Evolutionary conservation across 2,113 vertebrate genomes (phyloP), one percentile per base, ranked within the genome.

Genomic region (Chionodraco myersi): DNA sequence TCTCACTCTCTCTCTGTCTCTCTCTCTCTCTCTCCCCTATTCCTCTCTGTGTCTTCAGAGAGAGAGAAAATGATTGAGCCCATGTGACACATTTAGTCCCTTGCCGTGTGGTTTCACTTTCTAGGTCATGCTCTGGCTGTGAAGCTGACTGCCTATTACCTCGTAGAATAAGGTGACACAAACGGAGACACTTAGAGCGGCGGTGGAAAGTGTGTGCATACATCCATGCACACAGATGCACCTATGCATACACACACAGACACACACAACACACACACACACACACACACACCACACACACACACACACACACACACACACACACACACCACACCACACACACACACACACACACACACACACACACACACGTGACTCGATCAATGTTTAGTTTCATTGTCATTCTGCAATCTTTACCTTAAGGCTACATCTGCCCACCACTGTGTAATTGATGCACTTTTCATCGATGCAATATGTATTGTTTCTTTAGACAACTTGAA

Each of bases 61-160:
- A 82, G 62, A 83, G 85, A 82, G 75, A 49, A 89, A 77, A 93
- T 92, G 93, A 94, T 92, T 94, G 94, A 94, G 92, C 91, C 90
- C 89, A 88, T 92, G 93, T 93, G 90, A 93, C 93, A 90, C 80
- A 87, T 93, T 90, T 88, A 86, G 92, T 90, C 88, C 83, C 88
- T 91, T 86, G 88, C 84, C 79, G 73, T 83, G 84, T 93, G 92
- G 92, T 92, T 92, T 94, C 88, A 91, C 93, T 95, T 95, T 95
- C 92, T 95, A 92, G 95, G 94, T 94, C 95, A 94, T 88, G 93
- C 94, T 94, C 91, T 84, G 91, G 88, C 89, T 91, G 85, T 90
- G 86, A 90, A 80, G 82, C 84, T 75, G 89, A 74, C 90, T 87
- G 89, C 79, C 89, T 92, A 84, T 94, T 93, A 92, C 91, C 89